A percentile compares a stretch with the other conserved stretches of the same genome.
Conservation (phyloP, 2,797 vertebrate genomes). For the Xiphorhynchus erythropygius region DNA sequence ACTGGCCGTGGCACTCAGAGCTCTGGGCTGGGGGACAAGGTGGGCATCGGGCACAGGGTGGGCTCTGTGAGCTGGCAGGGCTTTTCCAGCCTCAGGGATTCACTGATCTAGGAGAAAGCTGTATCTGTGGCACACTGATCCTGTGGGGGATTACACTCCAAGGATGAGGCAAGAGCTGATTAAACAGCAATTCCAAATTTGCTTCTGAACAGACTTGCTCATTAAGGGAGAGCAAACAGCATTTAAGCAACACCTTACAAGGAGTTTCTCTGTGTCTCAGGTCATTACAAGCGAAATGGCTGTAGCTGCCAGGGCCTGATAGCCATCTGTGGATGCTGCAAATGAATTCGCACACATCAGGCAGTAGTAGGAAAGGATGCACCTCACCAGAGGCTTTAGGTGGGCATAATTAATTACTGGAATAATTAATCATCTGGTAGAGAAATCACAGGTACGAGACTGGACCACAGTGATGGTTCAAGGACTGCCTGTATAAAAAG, state of each 20-base stretch:
- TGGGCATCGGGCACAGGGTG: accelerated
- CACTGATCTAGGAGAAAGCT: neutral
- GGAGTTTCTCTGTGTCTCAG: neutral
- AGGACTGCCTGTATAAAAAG: neutral
- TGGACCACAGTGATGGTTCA: neutral
- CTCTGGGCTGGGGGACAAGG: neutral
- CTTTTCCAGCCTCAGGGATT: neutral
- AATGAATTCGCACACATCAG: accelerated
- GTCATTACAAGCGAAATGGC: neutral
- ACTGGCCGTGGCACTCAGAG: accelerated
- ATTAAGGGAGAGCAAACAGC: neutral
- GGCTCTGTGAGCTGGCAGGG: accelerated
- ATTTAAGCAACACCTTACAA: accelerated
- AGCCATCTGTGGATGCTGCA: accelerated
- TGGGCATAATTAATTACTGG: accelerated
- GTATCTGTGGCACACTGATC: neutral
- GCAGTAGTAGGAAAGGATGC: neutral
- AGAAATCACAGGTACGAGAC: neutral
- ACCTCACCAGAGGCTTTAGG: neutral
- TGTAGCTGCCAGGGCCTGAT: neutral
- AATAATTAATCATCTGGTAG: neutral
- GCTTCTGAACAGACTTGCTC: accelerated
- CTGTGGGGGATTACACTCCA: accelerated
- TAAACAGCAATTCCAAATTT: neutral
- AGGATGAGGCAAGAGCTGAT: neutral